Conservation (phyloP, 2,797 vertebrate species). For the Pangasius mekongensis region DNA sequence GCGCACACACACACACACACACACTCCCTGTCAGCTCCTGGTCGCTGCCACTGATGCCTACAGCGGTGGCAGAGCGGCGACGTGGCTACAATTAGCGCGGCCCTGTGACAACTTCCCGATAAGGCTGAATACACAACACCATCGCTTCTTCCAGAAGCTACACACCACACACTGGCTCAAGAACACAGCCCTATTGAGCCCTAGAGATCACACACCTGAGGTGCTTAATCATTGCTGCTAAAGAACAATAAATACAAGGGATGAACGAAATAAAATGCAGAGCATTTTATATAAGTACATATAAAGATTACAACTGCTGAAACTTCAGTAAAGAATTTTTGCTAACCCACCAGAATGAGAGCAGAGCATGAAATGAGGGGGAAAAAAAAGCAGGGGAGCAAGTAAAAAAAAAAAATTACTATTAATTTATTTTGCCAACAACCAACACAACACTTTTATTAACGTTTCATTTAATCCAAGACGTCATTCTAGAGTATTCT, state of each 20-base stretch:
- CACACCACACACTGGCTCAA: constrained; percentile 7
- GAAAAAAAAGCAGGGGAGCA: no score
- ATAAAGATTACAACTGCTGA: not conserved
- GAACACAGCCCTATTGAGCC: not conserved
- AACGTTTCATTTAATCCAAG: not conserved
- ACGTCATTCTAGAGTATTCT: not conserved
- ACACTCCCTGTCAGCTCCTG: constrained; percentile 51
- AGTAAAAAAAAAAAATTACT: not conserved
- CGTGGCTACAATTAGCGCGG: constrained; percentile 55
- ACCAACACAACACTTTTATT: not conserved
- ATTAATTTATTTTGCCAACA: not conserved
- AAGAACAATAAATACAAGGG: not conserved
- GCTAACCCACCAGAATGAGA: not conserved
- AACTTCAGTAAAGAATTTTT: not conserved
- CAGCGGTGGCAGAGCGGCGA: constrained; percentile 45
- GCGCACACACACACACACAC: not conserved
- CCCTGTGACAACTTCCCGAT: constrained; percentile 52
- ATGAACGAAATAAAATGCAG: not conserved
- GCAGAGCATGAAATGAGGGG: not conserved
- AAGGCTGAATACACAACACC: constrained; percentile 39
- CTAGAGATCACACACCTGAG: constrained; percentile 7
- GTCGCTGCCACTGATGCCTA: constrained; percentile 46
- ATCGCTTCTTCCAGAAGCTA: not conserved
- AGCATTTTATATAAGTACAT: not conserved
- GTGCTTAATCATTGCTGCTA: not conserved